Evolutionary conservation across 2,797 vertebrate species (phyloP), one percentile per base, ranked within the genome.

Genomic region (Pelochelys cantorii): DNA sequence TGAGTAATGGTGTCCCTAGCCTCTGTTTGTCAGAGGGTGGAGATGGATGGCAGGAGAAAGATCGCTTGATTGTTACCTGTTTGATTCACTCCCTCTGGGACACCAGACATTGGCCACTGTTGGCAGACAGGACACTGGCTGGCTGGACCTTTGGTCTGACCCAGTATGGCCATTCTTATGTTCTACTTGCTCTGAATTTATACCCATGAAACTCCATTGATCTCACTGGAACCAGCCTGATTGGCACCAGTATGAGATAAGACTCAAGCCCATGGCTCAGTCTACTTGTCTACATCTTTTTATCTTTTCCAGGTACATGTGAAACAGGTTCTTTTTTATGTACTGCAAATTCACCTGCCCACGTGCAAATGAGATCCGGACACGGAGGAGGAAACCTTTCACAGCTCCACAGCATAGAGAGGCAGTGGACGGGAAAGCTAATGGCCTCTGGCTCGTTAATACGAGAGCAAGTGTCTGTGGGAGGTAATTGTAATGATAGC

Each of bases 391-490:
- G 53, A 90, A 27, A 31, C 11, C 17, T 81, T 27, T 54, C 90
- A 68, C 56, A 86, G 55, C 83, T 79, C 25, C 88, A 81, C 95
- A 94, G 78, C 42, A 5, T 29, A 37, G 62, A 79, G 84, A 27
- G 23, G 74, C 53, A 55, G 82, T 15, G 31, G 65, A 79, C 60
- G 82, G 90, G 78, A 95, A 89, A 84, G 54, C 68, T 93, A 93
- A 97, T 95, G 94, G 75, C 93, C 95, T 84, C 87, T 95, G 93
- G 89, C 85, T 96, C 87, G 93, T 96, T 95, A 97, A 53, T 79
- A 92, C 56, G 53, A 95, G 91, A 93, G 57, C 85, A 88, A 93
- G 85, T 89, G 11, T 86, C 94, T 91, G 96, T 93, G 85, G 93
- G 95, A 94, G 94, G 92, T 94, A 97, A 96, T 93, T 97, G 96